Conservation (phyloP, 1,140 invertebrate species). For the Cotesia vestalis region DNA sequence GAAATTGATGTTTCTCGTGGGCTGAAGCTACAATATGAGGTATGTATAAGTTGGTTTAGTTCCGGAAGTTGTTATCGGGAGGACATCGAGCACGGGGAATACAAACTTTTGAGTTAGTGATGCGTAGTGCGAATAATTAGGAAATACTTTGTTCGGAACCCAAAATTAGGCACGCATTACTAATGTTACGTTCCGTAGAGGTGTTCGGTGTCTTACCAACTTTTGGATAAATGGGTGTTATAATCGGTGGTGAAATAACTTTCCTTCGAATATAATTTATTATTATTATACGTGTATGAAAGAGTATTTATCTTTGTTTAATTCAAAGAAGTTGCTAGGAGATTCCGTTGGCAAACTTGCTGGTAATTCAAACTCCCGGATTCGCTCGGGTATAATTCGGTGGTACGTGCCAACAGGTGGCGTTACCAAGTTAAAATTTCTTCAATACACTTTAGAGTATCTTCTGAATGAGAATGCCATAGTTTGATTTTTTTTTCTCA, state of each 20-base stretch:
- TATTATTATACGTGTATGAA: constrained; percentile 2
- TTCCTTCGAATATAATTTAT: constrained; percentile 6
- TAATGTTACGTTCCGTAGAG: too few relatives aligned
- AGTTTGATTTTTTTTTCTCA: too few relatives aligned
- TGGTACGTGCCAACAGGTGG: constrained; percentile 35
- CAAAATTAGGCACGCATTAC: too few relatives aligned
- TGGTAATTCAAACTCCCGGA: constrained; percentile 5
- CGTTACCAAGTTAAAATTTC: constrained; percentile 2
- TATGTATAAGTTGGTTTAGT: constrained; percentile 14
- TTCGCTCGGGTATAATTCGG: constrained; percentile 24
- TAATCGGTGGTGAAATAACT: constrained; percentile 7
- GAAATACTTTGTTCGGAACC: constrained; percentile 34
- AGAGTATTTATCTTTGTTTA: background rate
- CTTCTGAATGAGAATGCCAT: too few relatives aligned
- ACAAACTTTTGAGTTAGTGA: constrained; percentile 8
- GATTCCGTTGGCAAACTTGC: constrained; percentile 12
- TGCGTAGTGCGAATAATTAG: constrained; percentile 45
- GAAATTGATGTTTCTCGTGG: constrained; percentile 38
- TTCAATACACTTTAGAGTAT: too few relatives aligned
- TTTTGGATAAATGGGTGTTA: constrained; percentile 13
- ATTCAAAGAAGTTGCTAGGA: background rate
- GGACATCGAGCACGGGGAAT: too few relatives aligned
- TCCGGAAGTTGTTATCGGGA: background rate
- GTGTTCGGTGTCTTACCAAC: background rate
- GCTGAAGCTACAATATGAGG: constrained; percentile 13